Evolutionary conservation across 2,113 vertebrate genomes (phyloP).

Genomic region (Stercorarius parasiticus): DNA sequence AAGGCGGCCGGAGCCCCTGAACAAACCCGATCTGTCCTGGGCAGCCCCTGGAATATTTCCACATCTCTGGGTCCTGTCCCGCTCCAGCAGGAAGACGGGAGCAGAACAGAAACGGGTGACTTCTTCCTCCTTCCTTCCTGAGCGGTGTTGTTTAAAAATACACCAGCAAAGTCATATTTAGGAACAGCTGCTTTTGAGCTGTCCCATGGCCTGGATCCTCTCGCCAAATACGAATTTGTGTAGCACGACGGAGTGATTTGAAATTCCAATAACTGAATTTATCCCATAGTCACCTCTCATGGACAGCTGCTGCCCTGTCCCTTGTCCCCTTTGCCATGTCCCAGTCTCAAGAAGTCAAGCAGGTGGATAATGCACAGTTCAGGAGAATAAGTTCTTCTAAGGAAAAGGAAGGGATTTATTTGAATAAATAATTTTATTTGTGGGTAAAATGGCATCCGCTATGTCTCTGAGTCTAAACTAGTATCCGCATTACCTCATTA

Average conservation of each 20-base stretch:
- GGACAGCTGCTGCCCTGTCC: background rate
- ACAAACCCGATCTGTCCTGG: background rate
- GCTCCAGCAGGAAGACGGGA: background rate
- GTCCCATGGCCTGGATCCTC: background rate
- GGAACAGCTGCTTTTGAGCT: background rate
- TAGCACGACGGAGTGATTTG: fast-evolving
- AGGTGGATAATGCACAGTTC: background rate
- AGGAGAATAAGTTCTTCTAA: background rate
- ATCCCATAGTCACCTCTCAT: background rate
- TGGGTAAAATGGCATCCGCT: background rate
- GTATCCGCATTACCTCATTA: background rate
- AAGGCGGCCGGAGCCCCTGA: background rate
- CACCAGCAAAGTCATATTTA: background rate
- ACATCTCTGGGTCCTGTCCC: background rate
- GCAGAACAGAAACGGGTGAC: background rate
- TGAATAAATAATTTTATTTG: background rate
- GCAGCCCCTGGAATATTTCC: background rate
- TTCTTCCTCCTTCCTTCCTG: background rate
- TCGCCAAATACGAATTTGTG: fast-evolving
- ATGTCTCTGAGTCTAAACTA: background rate
- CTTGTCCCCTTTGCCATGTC: background rate
- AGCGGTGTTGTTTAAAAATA: background rate
- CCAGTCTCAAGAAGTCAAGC: background rate
- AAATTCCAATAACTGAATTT: background rate
- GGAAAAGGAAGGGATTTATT: background rate